Percentiles rank a stretch among this genome's conserved stretches.
Conservation (phyloP, 2,888 invertebrate species). For the Dasysyrphus tricinctus region DNA sequence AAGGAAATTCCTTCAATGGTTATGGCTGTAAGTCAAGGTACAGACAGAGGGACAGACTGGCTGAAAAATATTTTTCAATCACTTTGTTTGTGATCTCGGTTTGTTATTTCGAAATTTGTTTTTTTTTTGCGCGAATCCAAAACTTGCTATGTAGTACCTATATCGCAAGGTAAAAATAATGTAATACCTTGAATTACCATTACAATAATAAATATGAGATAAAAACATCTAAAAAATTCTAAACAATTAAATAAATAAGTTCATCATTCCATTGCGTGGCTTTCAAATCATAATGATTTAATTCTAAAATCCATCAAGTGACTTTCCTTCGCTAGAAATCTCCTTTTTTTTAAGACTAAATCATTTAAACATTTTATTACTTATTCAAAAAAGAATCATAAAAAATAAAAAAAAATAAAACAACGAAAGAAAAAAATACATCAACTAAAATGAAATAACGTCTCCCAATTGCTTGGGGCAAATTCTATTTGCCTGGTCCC, state of each 20-base stretch:
- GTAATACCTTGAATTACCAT: no score
- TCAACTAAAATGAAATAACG: slow-evolving; percentile 65
- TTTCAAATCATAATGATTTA: slow-evolving; percentile 10
- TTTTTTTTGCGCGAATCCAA: no score
- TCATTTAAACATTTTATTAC: slow-evolving; percentile 29
- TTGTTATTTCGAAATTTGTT: no score
- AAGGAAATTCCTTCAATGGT: no score
- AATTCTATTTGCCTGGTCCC: slow-evolving; percentile 65
- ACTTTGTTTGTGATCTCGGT: no score
- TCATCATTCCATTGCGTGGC: background rate
- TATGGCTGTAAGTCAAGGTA: no score
- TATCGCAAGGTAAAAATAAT: no score
- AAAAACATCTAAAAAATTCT: no score
- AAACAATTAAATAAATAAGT: background rate
- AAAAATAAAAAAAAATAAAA: slow-evolving; percentile 28
- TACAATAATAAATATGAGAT: no score
- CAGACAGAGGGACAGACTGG: no score
- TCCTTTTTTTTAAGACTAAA: slow-evolving; percentile 8
- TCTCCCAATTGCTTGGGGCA: slow-evolving; percentile 58
- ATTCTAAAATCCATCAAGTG: slow-evolving; percentile 33
- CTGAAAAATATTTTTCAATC: no score
- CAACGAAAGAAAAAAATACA: slow-evolving; percentile 36
- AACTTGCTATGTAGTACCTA: no score
- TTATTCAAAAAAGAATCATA: slow-evolving; percentile 17
- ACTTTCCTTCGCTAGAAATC: background rate